Percentiles rank a stretch among this genome's conserved stretches.
Evolutionary conservation across 2,888 invertebrate genomes (phyloP).

Genomic region (Xestia c-nigrum): DNA sequence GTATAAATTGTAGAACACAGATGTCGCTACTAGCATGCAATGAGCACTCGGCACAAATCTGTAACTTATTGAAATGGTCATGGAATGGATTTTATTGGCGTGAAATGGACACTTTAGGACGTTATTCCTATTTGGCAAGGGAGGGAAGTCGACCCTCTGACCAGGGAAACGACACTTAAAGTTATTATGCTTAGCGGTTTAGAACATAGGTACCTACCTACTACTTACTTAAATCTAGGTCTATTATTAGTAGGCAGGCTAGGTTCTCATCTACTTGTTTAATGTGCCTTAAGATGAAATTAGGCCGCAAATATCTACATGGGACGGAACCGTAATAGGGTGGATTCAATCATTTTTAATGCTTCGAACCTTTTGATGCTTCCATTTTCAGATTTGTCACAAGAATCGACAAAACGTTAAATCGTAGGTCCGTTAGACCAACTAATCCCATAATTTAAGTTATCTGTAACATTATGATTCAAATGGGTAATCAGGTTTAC

Average conservation of each 20-base stretch:
- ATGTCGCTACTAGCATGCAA: slow-evolving; percentile 26
- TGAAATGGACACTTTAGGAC: slow-evolving; percentile 33
- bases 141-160: background rate
- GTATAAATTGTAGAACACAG: slow-evolving; percentile 20
- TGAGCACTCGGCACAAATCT: background rate
- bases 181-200: background rate
- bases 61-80: slow-evolving; percentile 19
- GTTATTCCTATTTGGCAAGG: slow-evolving; percentile 17
- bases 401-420: background rate
- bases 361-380: background rate
- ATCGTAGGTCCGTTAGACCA: background rate
- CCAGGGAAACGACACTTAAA: background rate
- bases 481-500: background rate
- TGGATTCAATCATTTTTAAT: background rate
- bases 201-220: background rate
- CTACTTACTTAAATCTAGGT: background rate
- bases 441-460: background rate
- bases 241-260: no score
- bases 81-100: slow-evolving; percentile 38
- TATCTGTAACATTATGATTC: background rate
- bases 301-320: background rate
- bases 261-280: background rate
- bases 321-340: background rate
- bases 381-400: background rate
- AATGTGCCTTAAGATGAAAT: background rate